Base-by-base conservation (phyloP, 2,797 vertebrate genomes). In the Pteropus rufus region DNA sequence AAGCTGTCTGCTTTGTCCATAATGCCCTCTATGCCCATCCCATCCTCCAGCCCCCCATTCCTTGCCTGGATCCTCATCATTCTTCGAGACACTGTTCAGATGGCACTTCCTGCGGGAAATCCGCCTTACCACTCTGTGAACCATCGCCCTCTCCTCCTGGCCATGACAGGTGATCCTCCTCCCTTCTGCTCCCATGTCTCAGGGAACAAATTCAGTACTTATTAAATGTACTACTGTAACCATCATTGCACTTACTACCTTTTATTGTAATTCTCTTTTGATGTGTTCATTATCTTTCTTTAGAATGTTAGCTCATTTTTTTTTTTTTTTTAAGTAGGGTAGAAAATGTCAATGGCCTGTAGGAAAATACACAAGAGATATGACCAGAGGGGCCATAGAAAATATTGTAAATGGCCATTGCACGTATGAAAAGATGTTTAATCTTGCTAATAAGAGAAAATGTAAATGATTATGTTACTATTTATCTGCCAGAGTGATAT, bases 331-430 rank as follows among this genome's bases (percentile, higher is more conserved):
- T 62, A 81, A 72, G 56, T n/a, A 67, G 56, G 64, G 41, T 34
- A 81, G 62, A 52, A 67, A 91, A 90, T 34, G 10, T 65, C 49
- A 54, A 34, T 12, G 67, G 18, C 23, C 54, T 65, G 49, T 41
- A 83, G 31, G 46, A 83, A 92, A 79, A 80, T 44, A 86, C 21
- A 36, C 29, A 69, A 81, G 86, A 91, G 58, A 19, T 29, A 52
- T 49, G 70, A 60, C 18, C 41, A 73, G 46, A 56, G 19, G 34
- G 49, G 23, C 92, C 64, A 36, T 46, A 46, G 73, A 41, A 49
- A 41, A 58, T 19, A 34, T 54, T 72, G 58, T 19, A 67, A 80
- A 49, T 44, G 11, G 31, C 44, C 21, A 24, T 41, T 52, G 46
- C 72, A 10, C 44, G 49, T 67, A 21, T 44, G 54, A 70, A 90